Percentiles rank a stretch among this genome's conserved stretches.
Evolutionary conservation across 2,113 vertebrate species (phyloP).

Genomic region (Azemiops feae): DNA sequence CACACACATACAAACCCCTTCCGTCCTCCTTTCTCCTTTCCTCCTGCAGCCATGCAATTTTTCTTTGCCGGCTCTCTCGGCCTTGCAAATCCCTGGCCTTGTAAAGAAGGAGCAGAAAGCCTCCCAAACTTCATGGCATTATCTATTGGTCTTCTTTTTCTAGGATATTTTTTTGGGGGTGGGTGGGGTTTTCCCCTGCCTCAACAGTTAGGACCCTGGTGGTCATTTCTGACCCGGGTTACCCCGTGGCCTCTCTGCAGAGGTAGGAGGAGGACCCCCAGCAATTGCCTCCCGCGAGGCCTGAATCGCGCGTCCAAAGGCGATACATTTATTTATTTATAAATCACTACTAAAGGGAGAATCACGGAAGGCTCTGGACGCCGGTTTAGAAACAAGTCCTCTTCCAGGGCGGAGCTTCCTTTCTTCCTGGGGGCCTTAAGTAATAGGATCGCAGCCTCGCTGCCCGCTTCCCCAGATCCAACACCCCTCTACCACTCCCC

Average conservation of each 20-base stretch:
- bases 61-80: background rate
- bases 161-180: background rate
- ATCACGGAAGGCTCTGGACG: background rate
- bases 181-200: background rate
- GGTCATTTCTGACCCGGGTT: background rate
- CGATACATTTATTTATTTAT: no score
- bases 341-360: background rate
- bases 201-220: background rate
- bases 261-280: background rate
- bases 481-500: background rate
- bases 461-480: background rate
- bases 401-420: background rate
- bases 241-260: background rate
- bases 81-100: background rate
- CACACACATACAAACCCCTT: background rate
- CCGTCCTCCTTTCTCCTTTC: background rate
- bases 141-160: background rate
- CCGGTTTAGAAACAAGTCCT: background rate
- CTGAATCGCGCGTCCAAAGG: background rate
- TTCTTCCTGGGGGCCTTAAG: background rate
- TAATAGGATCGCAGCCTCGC: background rate
- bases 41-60: background rate
- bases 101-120: background rate
- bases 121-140: background rate
- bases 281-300: background rate